Percentiles rank a stretch among this genome's conserved stretches.
These are phyloP conservation scores for Suricata suricatta DNA, from an alignment of 2,113 vertebrate genomes.

Conservation along the genomic window DNA sequence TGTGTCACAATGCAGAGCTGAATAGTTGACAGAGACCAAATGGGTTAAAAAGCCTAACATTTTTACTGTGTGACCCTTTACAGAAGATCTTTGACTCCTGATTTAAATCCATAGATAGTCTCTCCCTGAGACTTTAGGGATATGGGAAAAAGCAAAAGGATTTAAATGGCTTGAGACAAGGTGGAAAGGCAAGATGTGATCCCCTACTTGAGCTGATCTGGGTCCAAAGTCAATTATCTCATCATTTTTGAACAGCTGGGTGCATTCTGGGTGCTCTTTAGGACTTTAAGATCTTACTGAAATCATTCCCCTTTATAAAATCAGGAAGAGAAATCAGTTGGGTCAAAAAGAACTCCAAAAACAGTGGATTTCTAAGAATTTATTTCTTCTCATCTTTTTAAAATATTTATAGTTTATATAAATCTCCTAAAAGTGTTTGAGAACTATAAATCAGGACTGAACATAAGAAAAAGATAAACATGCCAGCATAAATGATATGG, in stretches of 20 bases:
- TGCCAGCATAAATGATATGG: neutral
- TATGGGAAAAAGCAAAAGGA: neutral
- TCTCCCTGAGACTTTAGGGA: neutral
- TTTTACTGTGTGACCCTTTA: neutral
- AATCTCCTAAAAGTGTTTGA: neutral
- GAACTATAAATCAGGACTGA: neutral
- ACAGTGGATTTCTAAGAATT: neutral
- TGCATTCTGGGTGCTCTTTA: neutral
- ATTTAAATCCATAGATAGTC: neutral
- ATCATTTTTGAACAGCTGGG: neutral
- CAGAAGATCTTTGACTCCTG: neutral
- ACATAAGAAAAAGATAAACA: constrained; percentile 36
- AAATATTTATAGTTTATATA: constrained; percentile 3
- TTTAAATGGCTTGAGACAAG: neutral
- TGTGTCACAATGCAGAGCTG: neutral
- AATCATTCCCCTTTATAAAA: neutral
- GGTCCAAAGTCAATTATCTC: neutral
- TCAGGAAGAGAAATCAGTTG: neutral
- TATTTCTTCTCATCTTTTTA: constrained; percentile 8
- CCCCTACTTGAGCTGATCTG: neutral
- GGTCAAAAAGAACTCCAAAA: neutral
- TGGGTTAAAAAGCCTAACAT: neutral
- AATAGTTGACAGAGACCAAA: neutral
- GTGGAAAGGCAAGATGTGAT: neutral
- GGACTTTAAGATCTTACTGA: neutral